These are phyloP conservation scores for Chrysolina oricalcia DNA, from an alignment of 2,888 invertebrate species.

Conservation along the genomic window DNA sequence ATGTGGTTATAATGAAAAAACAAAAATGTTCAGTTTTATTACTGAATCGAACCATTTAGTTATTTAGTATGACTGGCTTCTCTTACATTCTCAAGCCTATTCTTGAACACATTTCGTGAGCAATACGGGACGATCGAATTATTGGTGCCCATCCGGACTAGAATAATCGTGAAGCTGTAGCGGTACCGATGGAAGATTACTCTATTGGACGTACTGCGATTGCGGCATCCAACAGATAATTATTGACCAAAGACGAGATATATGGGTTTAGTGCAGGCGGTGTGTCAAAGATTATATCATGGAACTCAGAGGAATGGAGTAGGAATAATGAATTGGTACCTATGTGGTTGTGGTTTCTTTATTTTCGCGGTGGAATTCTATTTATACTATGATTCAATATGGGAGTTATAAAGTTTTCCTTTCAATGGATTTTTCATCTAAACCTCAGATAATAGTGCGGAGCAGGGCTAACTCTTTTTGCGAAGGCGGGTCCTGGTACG, in stretches of 20 bases:
- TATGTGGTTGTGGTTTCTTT: background rate
- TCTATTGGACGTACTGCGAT: constrained; percentile 23
- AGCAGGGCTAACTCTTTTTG: no score
- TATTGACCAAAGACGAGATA: constrained; percentile 15
- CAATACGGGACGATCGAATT: background rate
- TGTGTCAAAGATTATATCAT: constrained; percentile 17
- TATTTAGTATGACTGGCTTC: no score
- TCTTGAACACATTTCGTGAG: background rate
- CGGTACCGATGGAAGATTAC: constrained; percentile 20
- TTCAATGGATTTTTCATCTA: no score
- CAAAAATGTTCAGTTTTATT: no score
- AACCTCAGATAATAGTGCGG: no score
- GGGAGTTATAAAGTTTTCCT: no score
- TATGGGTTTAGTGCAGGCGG: constrained; percentile 15
- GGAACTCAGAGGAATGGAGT: constrained; percentile 5
- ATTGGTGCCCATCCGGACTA: background rate
- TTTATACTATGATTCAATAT: no score
- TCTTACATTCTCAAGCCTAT: background rate
- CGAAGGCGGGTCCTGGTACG: no score
- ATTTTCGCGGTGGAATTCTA: background rate
- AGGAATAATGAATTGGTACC: background rate
- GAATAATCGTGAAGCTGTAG: constrained; percentile 23
- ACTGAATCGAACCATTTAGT: no score
- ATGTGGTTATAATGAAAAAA: no score
- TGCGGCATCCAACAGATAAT: constrained; percentile 19